These are phyloP conservation scores for Diplodus puntazzo DNA, from an alignment of 2,797 vertebrate species.

Conservation along the genomic window DNA sequence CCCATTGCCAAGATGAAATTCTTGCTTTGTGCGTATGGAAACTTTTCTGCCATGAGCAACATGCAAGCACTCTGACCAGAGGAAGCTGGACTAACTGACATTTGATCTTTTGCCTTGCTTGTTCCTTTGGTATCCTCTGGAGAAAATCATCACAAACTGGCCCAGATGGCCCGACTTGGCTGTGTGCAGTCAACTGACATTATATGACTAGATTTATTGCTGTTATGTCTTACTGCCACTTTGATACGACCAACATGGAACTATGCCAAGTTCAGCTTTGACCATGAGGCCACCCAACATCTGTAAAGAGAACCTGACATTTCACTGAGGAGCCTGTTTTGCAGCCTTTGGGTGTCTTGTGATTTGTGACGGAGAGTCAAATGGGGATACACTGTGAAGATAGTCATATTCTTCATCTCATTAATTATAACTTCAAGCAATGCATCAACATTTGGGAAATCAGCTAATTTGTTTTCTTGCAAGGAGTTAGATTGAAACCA, in stretches of 20 bases:
- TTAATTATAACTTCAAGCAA: not conserved
- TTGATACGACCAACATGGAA: constrained; percentile 34
- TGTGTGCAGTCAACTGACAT: constrained; percentile 2
- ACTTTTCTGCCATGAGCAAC: not conserved
- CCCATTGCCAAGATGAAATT: constrained; percentile 8
- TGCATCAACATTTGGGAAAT: not conserved
- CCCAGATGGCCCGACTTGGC: not conserved
- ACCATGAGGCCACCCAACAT: constrained; percentile 15
- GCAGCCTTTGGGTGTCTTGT: not conserved
- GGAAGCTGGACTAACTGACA: constrained; percentile 13
- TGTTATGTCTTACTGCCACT: constrained; percentile 14
- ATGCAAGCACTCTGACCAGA: not conserved
- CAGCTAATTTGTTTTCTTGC: too few relatives aligned
- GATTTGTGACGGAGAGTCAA: not conserved
- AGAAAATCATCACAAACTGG: constrained; percentile 11
- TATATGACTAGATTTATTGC: constrained; percentile 24
- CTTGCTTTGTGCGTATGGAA: constrained; percentile 8
- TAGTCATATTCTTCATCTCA: not conserved
- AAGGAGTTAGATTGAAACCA: too few relatives aligned
- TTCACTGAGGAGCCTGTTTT: constrained; percentile 5
- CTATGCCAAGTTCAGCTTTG: constrained; percentile 17
- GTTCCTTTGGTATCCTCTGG: not conserved
- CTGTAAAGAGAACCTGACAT: constrained; percentile 13
- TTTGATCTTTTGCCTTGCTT: constrained; percentile 4
- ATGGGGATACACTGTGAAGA: not conserved